Percentiles rank a stretch among this genome's conserved stretches.
Evolutionary conservation across 2,113 vertebrate species (phyloP).

Genomic region (Gorsachius goisagi): DNA sequence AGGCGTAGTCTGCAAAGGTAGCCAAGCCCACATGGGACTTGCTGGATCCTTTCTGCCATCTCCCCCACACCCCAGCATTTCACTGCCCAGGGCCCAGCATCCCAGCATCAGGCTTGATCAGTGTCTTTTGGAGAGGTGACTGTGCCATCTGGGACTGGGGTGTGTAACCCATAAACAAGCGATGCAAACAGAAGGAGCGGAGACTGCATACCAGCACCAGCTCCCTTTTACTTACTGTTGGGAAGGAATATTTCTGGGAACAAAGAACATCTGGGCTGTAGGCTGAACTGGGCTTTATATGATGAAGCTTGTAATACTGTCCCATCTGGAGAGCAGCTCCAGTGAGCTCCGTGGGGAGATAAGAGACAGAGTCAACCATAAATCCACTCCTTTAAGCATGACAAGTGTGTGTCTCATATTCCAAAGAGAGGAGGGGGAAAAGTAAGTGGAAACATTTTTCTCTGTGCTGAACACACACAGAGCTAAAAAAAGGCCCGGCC

Average conservation of each 20-base stretch:
- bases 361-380: constrained; percentile 65
- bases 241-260: constrained; percentile 62
- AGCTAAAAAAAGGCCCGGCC: not conserved
- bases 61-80: not conserved
- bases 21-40: accelerated
- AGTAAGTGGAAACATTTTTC: constrained; percentile 70
- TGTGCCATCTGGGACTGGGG: not conserved
- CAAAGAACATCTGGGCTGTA: constrained; percentile 67
- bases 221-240: constrained; percentile 22
- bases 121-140: not conserved
- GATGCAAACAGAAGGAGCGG: not conserved
- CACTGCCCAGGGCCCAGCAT: not conserved
- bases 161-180: not conserved
- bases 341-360: constrained; percentile 60
- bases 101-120: not conserved
- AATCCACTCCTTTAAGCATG: constrained; percentile 67
- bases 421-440: constrained; percentile 57
- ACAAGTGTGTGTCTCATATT: constrained; percentile 69
- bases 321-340: constrained; percentile 71
- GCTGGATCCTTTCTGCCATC: not conserved
- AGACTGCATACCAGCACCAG: not conserved
- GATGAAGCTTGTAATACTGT: constrained; percentile 54
- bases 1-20: not conserved
- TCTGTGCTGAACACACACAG: constrained; percentile 52
- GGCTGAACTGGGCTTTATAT: constrained; percentile 53